Conservation (phyloP, 2,888 invertebrate species). For the Cotesia congregata region DNA sequence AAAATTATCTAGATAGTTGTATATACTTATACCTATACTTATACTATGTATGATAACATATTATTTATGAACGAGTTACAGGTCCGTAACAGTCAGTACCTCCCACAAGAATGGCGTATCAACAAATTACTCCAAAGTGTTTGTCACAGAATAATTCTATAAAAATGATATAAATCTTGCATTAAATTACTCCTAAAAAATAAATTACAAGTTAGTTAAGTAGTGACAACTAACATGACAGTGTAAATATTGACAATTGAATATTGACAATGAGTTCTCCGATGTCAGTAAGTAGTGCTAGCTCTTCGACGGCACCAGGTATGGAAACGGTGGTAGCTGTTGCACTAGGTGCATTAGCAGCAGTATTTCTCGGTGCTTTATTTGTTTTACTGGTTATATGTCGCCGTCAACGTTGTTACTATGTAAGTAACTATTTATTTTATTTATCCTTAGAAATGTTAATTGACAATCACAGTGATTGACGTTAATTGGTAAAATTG, state of each 20-base stretch:
- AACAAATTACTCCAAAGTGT: slow-evolving; percentile 37
- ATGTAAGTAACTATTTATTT: slow-evolving; percentile 53
- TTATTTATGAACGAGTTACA: slow-evolving; percentile 1
- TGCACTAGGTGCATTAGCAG: slow-evolving; percentile 77
- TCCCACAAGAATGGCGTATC: slow-evolving; percentile 51
- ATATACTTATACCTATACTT: no score
- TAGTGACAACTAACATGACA: slow-evolving; percentile 5
- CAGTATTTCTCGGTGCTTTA: slow-evolving; percentile 79
- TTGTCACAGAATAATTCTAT: slow-evolving; percentile 20
- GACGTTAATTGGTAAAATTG: slow-evolving; percentile 33
- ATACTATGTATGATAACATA: background rate
- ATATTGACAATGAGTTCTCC: slow-evolving; percentile 60
- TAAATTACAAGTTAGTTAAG: background rate
- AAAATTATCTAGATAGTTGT: no score
- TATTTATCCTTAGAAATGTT: no score
- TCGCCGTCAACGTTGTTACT: slow-evolving; percentile 72
- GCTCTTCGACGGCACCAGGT: slow-evolving; percentile 61
- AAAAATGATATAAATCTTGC: background rate
- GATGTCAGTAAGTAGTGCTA: slow-evolving; percentile 60
- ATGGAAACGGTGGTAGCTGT: slow-evolving; percentile 80
- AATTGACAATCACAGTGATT: background rate
- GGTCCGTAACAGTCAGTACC: slow-evolving; percentile 61
- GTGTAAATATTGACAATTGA: background rate
- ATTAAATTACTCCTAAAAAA: background rate
- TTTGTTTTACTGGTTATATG: slow-evolving; percentile 77